These are phyloP conservation scores for Enteromius unitaeniatus DNA, from an alignment of 2,797 vertebrate species.

Conservation along the genomic window DNA sequence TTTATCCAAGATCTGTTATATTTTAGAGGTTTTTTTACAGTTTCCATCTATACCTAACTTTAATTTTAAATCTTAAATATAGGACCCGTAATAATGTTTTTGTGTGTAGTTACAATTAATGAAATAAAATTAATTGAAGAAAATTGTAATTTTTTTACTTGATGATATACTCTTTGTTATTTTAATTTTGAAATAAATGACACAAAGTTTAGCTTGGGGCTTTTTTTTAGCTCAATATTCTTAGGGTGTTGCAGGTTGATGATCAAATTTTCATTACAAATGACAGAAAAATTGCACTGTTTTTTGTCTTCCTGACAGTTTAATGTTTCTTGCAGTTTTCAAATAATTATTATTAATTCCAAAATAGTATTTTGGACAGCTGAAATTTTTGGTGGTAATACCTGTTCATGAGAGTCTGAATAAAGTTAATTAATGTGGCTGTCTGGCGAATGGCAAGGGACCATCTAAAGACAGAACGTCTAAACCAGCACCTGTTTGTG, in stretches of 20 bases:
- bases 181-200: background rate
- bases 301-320: background rate
- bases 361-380: background rate
- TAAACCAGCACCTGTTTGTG: constrained; percentile 63
- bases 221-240: background rate
- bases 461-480: constrained; percentile 49
- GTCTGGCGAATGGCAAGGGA: constrained; percentile 61
- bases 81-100: background rate
- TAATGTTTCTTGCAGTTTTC: background rate
- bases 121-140: too few relatives aligned
- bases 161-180: background rate
- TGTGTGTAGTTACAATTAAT: background rate
- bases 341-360: too few relatives aligned
- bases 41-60: background rate
- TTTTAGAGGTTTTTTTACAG: too few relatives aligned
- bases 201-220: background rate
- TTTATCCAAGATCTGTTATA: too few relatives aligned
- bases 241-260: background rate
- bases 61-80: background rate
- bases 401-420: constrained; percentile 71
- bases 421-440: constrained; percentile 72
- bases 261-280: background rate
- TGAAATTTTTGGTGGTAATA: constrained; percentile 60
- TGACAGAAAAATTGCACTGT: background rate
- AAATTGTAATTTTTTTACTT: background rate